Base-by-base conservation (phyloP, 2,797 vertebrate genomes). In the Nyctalus aviator region DNA sequence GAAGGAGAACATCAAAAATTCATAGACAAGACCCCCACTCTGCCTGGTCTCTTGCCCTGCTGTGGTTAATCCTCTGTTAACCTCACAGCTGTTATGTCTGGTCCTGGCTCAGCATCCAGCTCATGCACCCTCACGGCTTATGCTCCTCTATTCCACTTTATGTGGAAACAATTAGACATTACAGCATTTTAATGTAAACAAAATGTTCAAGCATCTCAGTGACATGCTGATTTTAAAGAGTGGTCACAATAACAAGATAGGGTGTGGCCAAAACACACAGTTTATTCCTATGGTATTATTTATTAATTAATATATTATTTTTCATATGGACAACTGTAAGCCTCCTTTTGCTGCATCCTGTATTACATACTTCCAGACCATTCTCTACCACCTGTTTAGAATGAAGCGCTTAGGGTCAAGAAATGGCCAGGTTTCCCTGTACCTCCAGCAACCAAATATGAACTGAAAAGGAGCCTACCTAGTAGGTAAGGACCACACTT, bases 151-250 rank as follows among this genome's bases (percentile, higher is more conserved):
- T 35, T 83, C 12, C 5, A 72, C 18, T 50, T 87, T 57, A 71
- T 25, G n/a, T 41, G 23, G 23, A 81, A 88, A 90, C 84, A 94
- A 90, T 89, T 76, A 83, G 11, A 95, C 25, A 71, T 13, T 32
- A 75, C 2, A 46, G n/a, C 72, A 59, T 90, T 55, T 35, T 66
- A 30, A 53, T 25, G 20, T 57, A 64, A 46, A 92, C n/a, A 64
- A 84, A 85, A 50, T 8, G 1, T 78, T 72, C 21, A 62, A 84
- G 83, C 27, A 64, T 72, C n/a, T 69, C 55, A 82, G 23, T 64
- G 55, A 48, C 32, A 32, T 30, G 55, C 14, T 85, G 68, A n/a
- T 77, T 85, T 78, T 68, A 53, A 73, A 88, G 18, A 71, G 66
- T 68, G 35, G 7, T 17, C 46, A 44, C n/a, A 72, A 64, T 3